Conservation (phyloP, 37 sponge, comb jelly and placozoan genomes). For the Amphimedon queenslandica region DNA sequence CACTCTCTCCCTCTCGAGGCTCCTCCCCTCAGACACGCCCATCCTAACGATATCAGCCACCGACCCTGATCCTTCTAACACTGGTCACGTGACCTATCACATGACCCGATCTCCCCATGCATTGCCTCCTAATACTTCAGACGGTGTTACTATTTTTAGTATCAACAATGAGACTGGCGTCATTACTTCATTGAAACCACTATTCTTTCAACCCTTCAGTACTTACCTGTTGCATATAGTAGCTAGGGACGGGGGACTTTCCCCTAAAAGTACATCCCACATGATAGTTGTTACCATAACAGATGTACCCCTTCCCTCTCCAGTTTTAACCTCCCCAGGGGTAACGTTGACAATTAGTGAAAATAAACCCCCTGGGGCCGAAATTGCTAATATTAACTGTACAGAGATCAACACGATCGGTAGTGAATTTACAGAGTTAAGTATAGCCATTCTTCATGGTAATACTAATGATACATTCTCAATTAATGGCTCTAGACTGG, state of each 20-base stretch:
- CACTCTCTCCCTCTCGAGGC: not conserved
- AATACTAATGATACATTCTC: not conserved
- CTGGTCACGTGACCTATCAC: slow-evolving; percentile 18
- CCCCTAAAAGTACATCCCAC: slow-evolving; percentile 1
- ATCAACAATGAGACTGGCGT: slow-evolving; percentile 15
- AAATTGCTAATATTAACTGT: slow-evolving; percentile 18
- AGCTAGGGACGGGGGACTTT: slow-evolving; percentile 25
- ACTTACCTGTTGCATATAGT: slow-evolving; percentile 18
- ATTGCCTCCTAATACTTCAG: slow-evolving; percentile 6
- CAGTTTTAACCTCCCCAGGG: not conserved
- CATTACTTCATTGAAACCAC: not conserved
- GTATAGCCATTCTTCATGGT: not conserved
- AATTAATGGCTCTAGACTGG: not conserved
- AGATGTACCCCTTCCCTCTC: slow-evolving; percentile 9
- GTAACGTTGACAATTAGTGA: slow-evolving; percentile 10
- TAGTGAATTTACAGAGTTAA: not conserved
- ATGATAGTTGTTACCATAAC: not conserved
- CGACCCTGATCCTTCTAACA: slow-evolving; percentile 30
- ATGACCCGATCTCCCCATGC: not conserved
- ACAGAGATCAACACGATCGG: not conserved
- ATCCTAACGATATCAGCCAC: slow-evolving; percentile 21
- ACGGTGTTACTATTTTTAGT: slow-evolving; percentile 15
- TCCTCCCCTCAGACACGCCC: not conserved
- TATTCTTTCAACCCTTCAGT: not conserved
- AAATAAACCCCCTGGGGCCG: slow-evolving; percentile 3